Evolutionary conservation across 1,140 invertebrate species (phyloP).

Genomic region (Elymnias hypermnestra): DNA sequence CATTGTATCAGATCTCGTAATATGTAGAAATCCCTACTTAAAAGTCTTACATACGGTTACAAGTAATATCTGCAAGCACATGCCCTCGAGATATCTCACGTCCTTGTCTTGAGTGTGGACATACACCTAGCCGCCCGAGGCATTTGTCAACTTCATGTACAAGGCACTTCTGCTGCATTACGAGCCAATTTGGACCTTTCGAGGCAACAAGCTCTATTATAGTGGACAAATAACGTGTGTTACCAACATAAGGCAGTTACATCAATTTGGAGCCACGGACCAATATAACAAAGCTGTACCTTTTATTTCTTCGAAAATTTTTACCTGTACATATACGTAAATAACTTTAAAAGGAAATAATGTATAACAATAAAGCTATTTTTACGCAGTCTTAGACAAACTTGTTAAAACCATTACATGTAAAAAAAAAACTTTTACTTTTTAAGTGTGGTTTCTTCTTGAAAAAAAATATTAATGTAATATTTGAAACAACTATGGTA

Average conservation of each 20-base stretch:
- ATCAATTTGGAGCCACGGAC: background rate
- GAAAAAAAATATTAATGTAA: too few species aligned
- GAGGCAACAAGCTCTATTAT: conserved; percentile 8
- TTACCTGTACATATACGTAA: too few species aligned
- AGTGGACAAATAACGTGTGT: conserved; percentile 2
- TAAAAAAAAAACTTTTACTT: too few species aligned
- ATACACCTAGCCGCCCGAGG: conserved; percentile 27
- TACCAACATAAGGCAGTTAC: conserved; percentile 1
- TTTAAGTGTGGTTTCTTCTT: too few species aligned
- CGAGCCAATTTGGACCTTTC: conserved; percentile 5
- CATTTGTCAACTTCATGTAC: conserved; percentile 50
- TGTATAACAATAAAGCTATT: too few species aligned
- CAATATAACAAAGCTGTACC: background rate
- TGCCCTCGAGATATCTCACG: conserved; percentile 14
- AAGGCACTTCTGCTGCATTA: conserved; percentile 22
- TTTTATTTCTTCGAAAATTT: conserved; percentile 9
- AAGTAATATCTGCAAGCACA: conserved; percentile 9
- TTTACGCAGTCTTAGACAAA: too few species aligned
- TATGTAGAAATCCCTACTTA: too few species aligned
- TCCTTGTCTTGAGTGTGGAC: conserved; percentile 34
- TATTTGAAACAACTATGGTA: too few species aligned
- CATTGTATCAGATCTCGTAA: too few species aligned
- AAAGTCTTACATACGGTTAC: background rate
- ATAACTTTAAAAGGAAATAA: too few species aligned
- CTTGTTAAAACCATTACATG: too few species aligned